A percentile compares a stretch with the other conserved stretches of the same genome.
Conservation (phyloP, 1,140 invertebrate species). For the Cyrtorhinus lividipennis region DNA sequence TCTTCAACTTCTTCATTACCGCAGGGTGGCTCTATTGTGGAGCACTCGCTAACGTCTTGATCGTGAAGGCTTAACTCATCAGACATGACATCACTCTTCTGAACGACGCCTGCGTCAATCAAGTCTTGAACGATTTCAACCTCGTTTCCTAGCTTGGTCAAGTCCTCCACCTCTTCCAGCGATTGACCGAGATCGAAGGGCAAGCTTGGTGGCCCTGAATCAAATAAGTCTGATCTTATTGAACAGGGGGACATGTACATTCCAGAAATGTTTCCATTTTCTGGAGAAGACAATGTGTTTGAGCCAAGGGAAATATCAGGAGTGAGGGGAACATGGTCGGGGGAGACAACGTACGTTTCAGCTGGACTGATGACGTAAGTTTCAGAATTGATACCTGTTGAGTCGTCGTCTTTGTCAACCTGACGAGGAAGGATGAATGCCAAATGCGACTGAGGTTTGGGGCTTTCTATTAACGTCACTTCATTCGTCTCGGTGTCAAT, state of each 20-base stretch:
- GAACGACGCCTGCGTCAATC: conserved; percentile 20
- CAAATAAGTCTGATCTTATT: conserved; percentile 22
- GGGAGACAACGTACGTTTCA: conserved; percentile 15
- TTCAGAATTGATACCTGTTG: conserved; percentile 12
- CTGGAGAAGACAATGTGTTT: conserved; percentile 25
- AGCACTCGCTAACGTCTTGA: background rate
- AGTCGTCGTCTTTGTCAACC: conserved; percentile 6
- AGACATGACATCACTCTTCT: background rate
- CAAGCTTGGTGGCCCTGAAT: conserved; percentile 23
- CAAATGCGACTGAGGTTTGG: conserved; percentile 24
- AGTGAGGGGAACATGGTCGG: conserved; percentile 16
- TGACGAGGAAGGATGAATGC: conserved; percentile 22
- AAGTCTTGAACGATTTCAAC: conserved; percentile 23
- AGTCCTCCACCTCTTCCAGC: conserved; percentile 24
- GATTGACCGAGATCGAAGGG: conserved; percentile 22
- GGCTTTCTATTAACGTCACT: conserved; percentile 35
- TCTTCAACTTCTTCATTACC: background rate
- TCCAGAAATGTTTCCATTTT: conserved; percentile 28
- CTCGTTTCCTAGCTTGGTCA: conserved; percentile 20
- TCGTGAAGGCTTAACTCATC: conserved; percentile 5
- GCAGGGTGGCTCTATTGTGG: background rate
- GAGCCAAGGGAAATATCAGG: conserved; percentile 16
- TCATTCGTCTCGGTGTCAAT: conserved; percentile 39
- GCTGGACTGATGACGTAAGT: conserved; percentile 19
- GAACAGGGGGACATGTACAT: conserved; percentile 27